Evolutionary conservation across 2,797 vertebrate genomes (phyloP).

Genomic region (Neostethus bicornis): DNA sequence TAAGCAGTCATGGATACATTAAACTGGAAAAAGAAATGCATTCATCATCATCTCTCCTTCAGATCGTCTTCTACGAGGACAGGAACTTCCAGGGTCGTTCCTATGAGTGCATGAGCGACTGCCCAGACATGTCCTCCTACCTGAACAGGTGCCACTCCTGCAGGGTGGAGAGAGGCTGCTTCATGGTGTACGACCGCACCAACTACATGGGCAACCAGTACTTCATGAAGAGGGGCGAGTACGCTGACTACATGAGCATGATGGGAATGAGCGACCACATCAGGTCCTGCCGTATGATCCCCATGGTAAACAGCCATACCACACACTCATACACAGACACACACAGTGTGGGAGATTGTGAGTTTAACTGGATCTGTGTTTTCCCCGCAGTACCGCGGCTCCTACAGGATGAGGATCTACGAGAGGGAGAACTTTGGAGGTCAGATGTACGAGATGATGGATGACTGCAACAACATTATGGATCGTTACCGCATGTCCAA

Average conservation of each 20-base stretch:
- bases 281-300: conserved; percentile 74
- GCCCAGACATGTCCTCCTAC: conserved; percentile 76
- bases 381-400: conserved; percentile 69
- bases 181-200: conserved; percentile 73
- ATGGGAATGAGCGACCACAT: conserved; percentile 71
- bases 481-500: conserved; percentile 76
- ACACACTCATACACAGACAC: conserved; percentile 4
- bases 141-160: conserved; percentile 78
- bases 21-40: too few relatives aligned
- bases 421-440: conserved; percentile 79
- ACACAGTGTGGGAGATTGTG: background rate
- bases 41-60: background rate
- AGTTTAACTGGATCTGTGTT: conserved; percentile 1
- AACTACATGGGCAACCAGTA: conserved; percentile 79
- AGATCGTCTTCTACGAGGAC: conserved; percentile 80
- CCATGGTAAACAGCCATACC: conserved; percentile 58
- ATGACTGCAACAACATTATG: conserved; percentile 77
- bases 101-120: conserved; percentile 78
- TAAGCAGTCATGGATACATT: too few relatives aligned
- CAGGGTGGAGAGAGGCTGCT: conserved; percentile 75
- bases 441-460: conserved; percentile 75
- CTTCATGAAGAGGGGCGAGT: conserved; percentile 76
- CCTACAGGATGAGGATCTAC: conserved; percentile 78
- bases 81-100: conserved; percentile 80
- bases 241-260: conserved; percentile 74